Conservation (phyloP, 2,888 invertebrate genomes). For the Scaptomyza cyrtandrae region DNA sequence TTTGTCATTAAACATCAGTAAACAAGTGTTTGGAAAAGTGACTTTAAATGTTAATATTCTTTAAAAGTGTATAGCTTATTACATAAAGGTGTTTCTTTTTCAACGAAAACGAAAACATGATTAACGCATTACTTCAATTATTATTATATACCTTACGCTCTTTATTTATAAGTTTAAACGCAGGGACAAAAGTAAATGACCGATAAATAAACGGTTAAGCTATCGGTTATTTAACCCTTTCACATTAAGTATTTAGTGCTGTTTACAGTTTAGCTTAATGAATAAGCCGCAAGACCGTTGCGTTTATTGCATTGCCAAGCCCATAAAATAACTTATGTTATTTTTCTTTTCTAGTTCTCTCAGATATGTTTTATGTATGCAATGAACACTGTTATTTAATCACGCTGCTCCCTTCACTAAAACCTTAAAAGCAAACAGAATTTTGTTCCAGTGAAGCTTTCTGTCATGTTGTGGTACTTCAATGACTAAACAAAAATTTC, state of each 20-base stretch:
- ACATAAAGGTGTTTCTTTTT: too few species aligned
- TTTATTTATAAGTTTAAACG: neutral
- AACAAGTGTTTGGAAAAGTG: neutral
- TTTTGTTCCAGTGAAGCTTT: conserved; percentile 41
- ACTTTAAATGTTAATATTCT: too few species aligned
- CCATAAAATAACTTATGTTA: conserved; percentile 2
- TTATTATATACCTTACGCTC: too few species aligned
- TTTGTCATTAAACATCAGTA: neutral
- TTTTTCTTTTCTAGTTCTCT: neutral
- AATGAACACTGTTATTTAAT: conserved; percentile 24
- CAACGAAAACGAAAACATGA: too few species aligned
- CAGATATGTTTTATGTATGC: neutral
- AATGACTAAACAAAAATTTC: conserved; percentile 47
- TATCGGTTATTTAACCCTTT: neutral
- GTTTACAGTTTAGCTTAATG: neutral
- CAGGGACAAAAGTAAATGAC: neutral
- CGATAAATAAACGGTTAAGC: neutral
- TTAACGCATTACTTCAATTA: too few species aligned
- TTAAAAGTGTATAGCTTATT: too few species aligned
- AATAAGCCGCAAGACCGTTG: neutral
- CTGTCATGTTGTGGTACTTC: conserved; percentile 28
- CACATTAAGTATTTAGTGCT: neutral
- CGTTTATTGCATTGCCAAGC: neutral
- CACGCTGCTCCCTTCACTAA: conserved; percentile 9
- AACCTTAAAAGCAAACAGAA: conserved; percentile 27